Conservation (phyloP, 2,113 vertebrate species). For the Bungarus multicinctus region DNA sequence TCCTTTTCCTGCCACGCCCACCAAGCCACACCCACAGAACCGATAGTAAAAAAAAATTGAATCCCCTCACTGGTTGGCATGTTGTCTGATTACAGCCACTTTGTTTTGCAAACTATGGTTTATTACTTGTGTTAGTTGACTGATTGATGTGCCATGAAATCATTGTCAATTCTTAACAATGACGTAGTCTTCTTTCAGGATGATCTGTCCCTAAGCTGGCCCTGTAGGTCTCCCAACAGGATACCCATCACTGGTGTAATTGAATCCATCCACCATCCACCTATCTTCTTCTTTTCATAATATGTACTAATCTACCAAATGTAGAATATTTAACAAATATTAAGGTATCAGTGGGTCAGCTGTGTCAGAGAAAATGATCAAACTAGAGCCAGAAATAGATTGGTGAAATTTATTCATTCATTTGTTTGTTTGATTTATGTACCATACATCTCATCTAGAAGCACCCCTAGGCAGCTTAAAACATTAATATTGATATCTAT, state of each 20-base stretch:
- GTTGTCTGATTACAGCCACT: background rate
- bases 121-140: background rate
- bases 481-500: background rate
- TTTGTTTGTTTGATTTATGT: background rate
- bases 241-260: background rate
- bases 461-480: background rate
- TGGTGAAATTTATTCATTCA: background rate
- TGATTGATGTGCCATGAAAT: background rate
- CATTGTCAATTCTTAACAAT: background rate
- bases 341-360: background rate
- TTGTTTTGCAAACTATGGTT: background rate
- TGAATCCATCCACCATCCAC: background rate
- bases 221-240: background rate
- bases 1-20: too few relatives aligned
- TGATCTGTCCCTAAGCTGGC: background rate
- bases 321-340: background rate
- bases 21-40: too few relatives aligned
- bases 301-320: background rate
- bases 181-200: background rate
- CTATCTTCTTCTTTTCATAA: background rate
- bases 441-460: background rate
- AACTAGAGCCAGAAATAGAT: background rate
- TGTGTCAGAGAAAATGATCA: background rate
- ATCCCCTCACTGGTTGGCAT: too few relatives aligned
- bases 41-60: too few relatives aligned